Evolutionary conservation across 2,113 vertebrate genomes (phyloP).

Genomic region (Atrichornis clamosus): DNA sequence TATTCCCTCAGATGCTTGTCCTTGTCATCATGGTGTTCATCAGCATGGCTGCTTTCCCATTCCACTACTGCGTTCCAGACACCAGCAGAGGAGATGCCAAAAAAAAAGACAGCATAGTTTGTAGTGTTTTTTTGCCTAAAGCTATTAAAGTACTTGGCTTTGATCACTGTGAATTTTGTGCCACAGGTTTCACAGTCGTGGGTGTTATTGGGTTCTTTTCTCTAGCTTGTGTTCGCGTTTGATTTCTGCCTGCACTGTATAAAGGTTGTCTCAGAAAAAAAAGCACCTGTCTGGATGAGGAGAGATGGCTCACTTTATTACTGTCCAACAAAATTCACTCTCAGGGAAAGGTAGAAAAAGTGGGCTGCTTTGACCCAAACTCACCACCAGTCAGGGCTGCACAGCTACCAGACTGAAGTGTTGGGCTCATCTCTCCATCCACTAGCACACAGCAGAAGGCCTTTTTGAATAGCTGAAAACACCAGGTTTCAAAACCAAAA

Average conservation of each 20-base stretch:
- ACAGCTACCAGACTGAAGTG: background rate
- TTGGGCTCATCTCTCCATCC: background rate
- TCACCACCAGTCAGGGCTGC: background rate
- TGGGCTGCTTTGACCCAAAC: background rate
- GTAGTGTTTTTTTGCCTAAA: background rate
- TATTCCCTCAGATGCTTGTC: background rate
- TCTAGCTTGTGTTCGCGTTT: background rate
- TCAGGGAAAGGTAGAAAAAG: background rate
- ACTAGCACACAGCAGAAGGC: background rate
- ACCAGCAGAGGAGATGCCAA: background rate
- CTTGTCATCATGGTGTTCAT: background rate
- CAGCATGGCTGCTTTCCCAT: background rate
- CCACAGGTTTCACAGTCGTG: background rate
- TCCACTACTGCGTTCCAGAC: background rate
- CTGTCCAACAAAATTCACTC: background rate
- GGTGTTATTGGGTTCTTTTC: background rate
- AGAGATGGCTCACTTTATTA: background rate
- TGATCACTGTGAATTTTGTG: background rate
- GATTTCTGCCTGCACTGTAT: background rate
- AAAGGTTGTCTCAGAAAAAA: background rate
- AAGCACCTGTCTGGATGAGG: background rate
- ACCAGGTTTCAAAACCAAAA: background rate
- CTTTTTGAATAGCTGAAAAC: background rate
- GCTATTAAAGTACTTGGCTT: background rate
- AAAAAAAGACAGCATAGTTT: background rate